phyloP scores from a whole-genome alignment of 2,888 invertebrate genomes.

The Callosobruchus maculatus region DNA sequence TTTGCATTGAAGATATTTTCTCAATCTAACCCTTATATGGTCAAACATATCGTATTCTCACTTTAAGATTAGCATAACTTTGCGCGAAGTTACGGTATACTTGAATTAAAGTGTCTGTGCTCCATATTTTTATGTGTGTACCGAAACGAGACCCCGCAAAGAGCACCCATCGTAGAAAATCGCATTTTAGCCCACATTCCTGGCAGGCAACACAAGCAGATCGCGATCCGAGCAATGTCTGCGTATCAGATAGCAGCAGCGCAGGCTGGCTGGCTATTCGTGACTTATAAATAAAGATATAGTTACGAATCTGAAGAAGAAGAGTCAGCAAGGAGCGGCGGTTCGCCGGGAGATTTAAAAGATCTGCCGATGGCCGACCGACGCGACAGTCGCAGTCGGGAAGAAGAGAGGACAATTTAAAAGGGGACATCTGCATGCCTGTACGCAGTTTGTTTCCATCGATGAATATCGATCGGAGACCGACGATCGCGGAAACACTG shows the following conservation, averaged over 20 bases:
- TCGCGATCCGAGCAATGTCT: not conserved
- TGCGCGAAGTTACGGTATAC: no score
- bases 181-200: not conserved
- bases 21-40: no score
- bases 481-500: constrained; percentile 24
- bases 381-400: no score
- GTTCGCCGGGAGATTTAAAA: constrained; percentile 25
- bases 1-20: no score
- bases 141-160: no score
- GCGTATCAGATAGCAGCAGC: not conserved
- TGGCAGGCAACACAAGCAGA: not conserved
- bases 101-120: no score
- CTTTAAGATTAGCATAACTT: no score
- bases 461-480: constrained; percentile 28
- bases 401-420: constrained; percentile 28
- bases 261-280: constrained; percentile 16
- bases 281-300: constrained; percentile 41
- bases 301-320: constrained; percentile 35
- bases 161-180: not conserved
- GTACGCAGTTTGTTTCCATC: constrained; percentile 34
- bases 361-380: constrained; percentile 12
- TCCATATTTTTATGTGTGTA: no score
- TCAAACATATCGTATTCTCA: no score
- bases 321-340: constrained; percentile 28
- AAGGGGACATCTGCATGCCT: constrained; percentile 29